Evolutionary conservation across 1,140 invertebrate species (phyloP).

Genomic region (Zaprionus camerounensis): DNA sequence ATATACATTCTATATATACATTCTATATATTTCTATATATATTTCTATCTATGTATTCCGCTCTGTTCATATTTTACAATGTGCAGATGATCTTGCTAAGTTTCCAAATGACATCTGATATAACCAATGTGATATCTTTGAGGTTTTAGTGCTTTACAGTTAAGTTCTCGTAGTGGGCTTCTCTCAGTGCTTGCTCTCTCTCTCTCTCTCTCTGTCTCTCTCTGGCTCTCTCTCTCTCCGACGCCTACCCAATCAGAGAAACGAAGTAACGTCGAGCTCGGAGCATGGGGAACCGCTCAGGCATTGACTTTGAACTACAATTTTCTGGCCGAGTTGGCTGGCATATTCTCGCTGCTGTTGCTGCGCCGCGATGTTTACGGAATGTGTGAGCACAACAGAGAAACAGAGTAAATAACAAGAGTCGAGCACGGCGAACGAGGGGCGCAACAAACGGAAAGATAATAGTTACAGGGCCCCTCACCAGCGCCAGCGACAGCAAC

Average conservation of each 20-base stretch:
- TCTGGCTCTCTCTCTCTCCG: neutral
- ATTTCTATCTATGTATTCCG: no score
- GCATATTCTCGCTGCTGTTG: slow-evolving; percentile 13
- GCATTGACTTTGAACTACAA: slow-evolving; percentile 76
- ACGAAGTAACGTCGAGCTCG: neutral
- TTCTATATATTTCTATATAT: no score
- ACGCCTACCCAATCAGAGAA: slow-evolving; percentile 30
- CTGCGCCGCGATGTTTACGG: slow-evolving; percentile 66
- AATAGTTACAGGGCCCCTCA: slow-evolving; percentile 45
- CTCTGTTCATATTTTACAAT: neutral
- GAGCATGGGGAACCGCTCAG: slow-evolving; percentile 24
- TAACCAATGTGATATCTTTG: neutral
- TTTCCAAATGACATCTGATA: neutral
- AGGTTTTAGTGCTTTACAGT: neutral
- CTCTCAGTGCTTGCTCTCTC: neutral
- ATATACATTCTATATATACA: no score
- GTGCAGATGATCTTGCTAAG: neutral
- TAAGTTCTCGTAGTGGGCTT: neutral
- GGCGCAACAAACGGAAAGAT: slow-evolving; percentile 50
- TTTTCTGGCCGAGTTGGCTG: slow-evolving; percentile 25
- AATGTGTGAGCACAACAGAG: slow-evolving; percentile 79
- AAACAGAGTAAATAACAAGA: slow-evolving; percentile 58
- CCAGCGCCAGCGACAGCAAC: slow-evolving; percentile 28
- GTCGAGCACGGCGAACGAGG: neutral
- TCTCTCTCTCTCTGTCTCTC: neutral